Evolutionary conservation across 1,140 invertebrate species (phyloP), one percentile per base, ranked within the genome.

Genomic region (Macrosteles quadrilineatus): DNA sequence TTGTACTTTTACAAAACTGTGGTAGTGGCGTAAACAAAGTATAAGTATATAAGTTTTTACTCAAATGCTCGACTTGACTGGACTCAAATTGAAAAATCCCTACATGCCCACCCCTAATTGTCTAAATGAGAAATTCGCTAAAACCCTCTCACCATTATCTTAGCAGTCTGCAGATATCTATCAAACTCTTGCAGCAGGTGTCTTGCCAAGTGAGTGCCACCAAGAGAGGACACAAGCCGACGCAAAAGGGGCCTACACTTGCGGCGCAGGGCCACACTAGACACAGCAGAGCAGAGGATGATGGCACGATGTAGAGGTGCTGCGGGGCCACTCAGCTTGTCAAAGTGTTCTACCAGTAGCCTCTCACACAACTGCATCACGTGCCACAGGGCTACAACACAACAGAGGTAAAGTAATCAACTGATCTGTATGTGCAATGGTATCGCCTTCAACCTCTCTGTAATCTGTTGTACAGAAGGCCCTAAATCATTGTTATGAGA

Each of bases 311-410:
- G 84, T 29, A 92, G 75, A 4, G 83, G 81, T 71, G 74, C 85
- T 72, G 82, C 73, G 73, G 86, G 85, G 4, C 85, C 85, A 69
- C 83, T 84, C 3, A 90, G 71, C 75, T 83, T 83, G 50, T 85
- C 81, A 1, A 78, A 79, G 81, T 90, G 87, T 70, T 90, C 83
- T 9, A 84, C 77, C 1, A 92, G 78, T 4, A 93, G 77, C 55
- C 81, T 81, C 75, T 90, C 87, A 72, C 87, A 86, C 17, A 93
- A 79, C 30, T 86, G 78, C 59, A 90, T 84, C 6, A 89, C 79
- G 70, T 87, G 82, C 64, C 85, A 83, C 17, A 89, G 78, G 45
- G 83, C 87, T 80, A 74, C 67, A 78, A 80, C 59, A 67, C 30
- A 67, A 50, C 17, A 50, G 4, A n/a, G n/a, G n/a, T n/a, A n/a